Base-by-base conservation (phyloP, 2,113 vertebrate species). In the Brachypteracias leptosomus region DNA sequence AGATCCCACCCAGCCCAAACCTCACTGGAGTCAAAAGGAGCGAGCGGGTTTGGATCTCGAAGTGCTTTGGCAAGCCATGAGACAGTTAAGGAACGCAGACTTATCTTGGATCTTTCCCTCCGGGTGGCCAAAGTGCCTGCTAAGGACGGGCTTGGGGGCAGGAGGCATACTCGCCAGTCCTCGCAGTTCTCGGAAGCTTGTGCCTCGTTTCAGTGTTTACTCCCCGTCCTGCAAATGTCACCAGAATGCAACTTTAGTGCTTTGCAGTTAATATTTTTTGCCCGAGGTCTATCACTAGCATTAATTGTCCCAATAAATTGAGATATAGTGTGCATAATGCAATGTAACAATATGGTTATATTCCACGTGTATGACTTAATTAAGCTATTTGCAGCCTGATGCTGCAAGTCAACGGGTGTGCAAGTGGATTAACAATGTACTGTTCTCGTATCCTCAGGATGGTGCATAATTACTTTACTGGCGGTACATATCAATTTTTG, bases 331-430 rank as follows among this genome's bases (percentile, higher is more conserved):
- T 97, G 96, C 96, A 95, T 97, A 97, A 97, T 96, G 97, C 97
- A 98, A 97, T 96, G 92, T 89, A 97, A 97, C 98, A 98, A 98
- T 98, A 98, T 98, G 98, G 97, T 98, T 97, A 98, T 97, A 98
- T 98, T 98, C 97, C 97, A 98, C 96, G 97, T 98, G 98, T 97
- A 98, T 95, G 98, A 98, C 98, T 98, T 98, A 98, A 98, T 98
- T 98, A 98, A 98, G 98, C 98, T 98, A 98, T 98, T 98, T 98
- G 98, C 97, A 98, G 97, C 98, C 98, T 97, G 98, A 98, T 98
- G 98, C 97, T 98, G 97, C 97, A 98, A 98, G 98, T 97, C 98
- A 98, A 98, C 96, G 97, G 98, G 98, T 98, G 98, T 98, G 98
- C 98, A 97, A 98, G 98, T 98, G 98, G 97, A 98, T 98, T 98